These are phyloP conservation scores for Eilema sororculum DNA, from an alignment of 2,888 invertebrate genomes.

Conservation along the genomic window DNA sequence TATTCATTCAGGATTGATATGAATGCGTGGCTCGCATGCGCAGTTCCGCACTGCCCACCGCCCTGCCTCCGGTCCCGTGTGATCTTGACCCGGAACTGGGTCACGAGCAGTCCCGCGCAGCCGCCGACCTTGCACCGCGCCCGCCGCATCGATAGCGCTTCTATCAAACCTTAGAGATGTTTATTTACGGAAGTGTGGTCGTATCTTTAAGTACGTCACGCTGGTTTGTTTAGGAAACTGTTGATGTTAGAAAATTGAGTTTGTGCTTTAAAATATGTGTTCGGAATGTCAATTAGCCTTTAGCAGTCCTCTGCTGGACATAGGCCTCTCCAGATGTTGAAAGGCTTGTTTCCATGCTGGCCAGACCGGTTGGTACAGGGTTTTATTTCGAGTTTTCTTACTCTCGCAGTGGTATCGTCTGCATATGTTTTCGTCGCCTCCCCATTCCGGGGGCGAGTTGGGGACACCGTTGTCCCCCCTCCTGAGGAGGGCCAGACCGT, in stretches of 20 bases:
- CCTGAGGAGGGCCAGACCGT: too few relatives aligned
- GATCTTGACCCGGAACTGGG: constrained; percentile 78
- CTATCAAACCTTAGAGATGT: constrained; percentile 37
- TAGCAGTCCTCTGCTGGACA: too few relatives aligned
- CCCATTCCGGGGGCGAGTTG: too few relatives aligned
- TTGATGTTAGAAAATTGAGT: background rate
- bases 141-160: constrained; percentile 38
- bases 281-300: too few relatives aligned
- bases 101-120: constrained; percentile 75
- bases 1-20: constrained; percentile 48
- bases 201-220: background rate
- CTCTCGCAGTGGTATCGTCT: too few relatives aligned
- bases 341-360: too few relatives aligned
- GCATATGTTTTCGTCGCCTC: too few relatives aligned
- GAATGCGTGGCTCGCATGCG: constrained; percentile 55
- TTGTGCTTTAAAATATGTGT: too few relatives aligned
- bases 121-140: constrained; percentile 63
- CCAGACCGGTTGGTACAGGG: too few relatives aligned
- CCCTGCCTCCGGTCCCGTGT: constrained; percentile 42
- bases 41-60: constrained; percentile 33
- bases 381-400: too few relatives aligned
- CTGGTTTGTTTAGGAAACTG: background rate
- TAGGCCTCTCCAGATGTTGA: too few relatives aligned
- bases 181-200: constrained; percentile 26
- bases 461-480: too few relatives aligned